phyloP scores from a whole-genome alignment of 1,140 invertebrate species.

The Ganaspis sp. region DNA sequence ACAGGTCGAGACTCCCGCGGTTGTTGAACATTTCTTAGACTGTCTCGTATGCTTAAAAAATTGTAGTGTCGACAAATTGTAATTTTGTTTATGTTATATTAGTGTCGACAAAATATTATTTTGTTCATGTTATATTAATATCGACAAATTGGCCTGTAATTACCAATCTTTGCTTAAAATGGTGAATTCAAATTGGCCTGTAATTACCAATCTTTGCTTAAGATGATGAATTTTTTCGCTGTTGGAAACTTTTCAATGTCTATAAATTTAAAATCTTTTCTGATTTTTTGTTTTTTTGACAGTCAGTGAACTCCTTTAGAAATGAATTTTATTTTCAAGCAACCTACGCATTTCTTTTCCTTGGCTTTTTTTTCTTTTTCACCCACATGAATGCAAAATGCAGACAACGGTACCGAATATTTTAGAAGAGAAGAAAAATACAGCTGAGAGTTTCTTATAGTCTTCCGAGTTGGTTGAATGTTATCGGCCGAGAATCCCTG shows the following conservation, averaged over 20 bases:
- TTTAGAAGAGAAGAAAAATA: neutral
- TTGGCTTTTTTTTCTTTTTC: neutral
- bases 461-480: conserved; percentile 13
- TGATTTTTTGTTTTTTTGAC: too few species aligned
- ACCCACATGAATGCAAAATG: neutral
- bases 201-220: too few species aligned
- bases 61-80: neutral
- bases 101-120: too few species aligned
- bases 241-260: too few species aligned
- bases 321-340: neutral
- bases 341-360: neutral
- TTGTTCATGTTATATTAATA: too few species aligned
- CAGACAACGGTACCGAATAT: neutral
- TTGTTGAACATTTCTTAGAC: neutral
- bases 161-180: too few species aligned
- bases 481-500: neutral
- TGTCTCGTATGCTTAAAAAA: neutral
- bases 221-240: neutral
- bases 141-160: too few species aligned
- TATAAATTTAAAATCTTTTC: too few species aligned
- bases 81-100: too few species aligned
- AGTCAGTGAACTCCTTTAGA: neutral
- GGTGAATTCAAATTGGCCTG: too few species aligned
- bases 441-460: neutral
- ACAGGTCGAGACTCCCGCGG: conserved; percentile 43